Evolutionary conservation across 2,113 vertebrate species (phyloP), one percentile per base, ranked within the genome.

Genomic region (Sciurus niger): DNA sequence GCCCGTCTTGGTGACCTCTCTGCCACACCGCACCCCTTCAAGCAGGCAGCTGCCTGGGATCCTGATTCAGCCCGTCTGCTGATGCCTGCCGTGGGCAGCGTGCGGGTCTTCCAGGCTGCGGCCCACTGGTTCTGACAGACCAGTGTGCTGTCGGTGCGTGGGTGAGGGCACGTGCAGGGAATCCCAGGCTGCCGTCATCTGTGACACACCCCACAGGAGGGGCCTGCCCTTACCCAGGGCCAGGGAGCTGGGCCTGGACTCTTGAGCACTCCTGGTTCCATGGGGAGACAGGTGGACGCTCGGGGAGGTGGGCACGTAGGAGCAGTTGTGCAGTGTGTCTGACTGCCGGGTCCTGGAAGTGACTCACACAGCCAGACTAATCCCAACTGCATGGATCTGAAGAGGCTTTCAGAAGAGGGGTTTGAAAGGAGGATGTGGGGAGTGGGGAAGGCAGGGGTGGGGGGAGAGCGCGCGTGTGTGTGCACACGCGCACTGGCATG

Each of bases 241-340:
- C 1, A 0, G 20, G 25, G 34, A 28, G 8, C 53, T 25, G 67
- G 3, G 24, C n/a, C 82, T 32, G n/a, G 9, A 3, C 13, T 60
- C 48, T 14, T 58, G 55, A n/a, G 28, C 6, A 6, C 63, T 17
- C 1, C 0, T 22, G 55, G 34, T 65, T 43, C 48, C 24, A 48
- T 18, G 40, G 8, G 8, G 87, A 51, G 73, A n/a, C 60, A 68
- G 48, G 48, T 0, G 0, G 30, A 28, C 82, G 48, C 63, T 0
- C 28, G 32, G 67, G 77, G 53, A 40, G 16, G 30, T 65, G 18
- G 72, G 40, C 37, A 2, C 9, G 8, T 0, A 8, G 74, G 37
- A 43, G 48, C 0, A 6, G 17, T n/a, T 4, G 3, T 14, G 4
- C 0, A 0, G 43, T 0, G 4, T 55, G 7, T 53, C 4, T 9